Evolutionary conservation across 2,888 invertebrate genomes (phyloP).

Genomic region (Malachius bipustulatus): DNA sequence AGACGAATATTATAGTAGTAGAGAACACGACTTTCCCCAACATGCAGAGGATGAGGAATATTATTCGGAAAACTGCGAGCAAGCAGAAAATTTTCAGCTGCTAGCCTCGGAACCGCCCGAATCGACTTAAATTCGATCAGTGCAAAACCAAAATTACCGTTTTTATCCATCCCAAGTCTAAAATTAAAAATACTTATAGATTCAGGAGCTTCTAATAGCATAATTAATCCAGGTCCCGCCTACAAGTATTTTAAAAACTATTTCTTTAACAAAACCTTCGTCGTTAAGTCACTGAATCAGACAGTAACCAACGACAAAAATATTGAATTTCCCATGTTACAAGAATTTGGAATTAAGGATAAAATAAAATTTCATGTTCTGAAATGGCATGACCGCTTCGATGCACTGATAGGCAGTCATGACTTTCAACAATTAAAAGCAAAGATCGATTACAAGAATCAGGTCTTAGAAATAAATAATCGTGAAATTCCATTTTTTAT

Average conservation of each 20-base stretch:
- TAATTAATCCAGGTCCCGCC: slow-evolving; percentile 12
- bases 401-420: slow-evolving; percentile 15
- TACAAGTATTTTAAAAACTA: slow-evolving; percentile 11
- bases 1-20: too few relatives aligned
- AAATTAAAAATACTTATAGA: slow-evolving; percentile 15
- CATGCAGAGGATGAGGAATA: slow-evolving; percentile 10
- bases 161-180: slow-evolving; percentile 11
- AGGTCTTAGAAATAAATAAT: slow-evolving; percentile 10
- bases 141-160: slow-evolving; percentile 17
- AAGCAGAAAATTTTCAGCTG: slow-evolving; percentile 11
- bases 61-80: slow-evolving; percentile 2
- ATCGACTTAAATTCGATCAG: slow-evolving; percentile 13
- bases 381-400: slow-evolving; percentile 15
- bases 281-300: slow-evolving; percentile 13
- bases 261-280: slow-evolving; percentile 12
- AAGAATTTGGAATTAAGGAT: slow-evolving; percentile 11
- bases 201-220: slow-evolving; percentile 14
- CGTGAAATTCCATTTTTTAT: slow-evolving; percentile 12
- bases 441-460: slow-evolving; percentile 13
- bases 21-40: slow-evolving; percentile 6
- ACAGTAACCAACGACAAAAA: slow-evolving; percentile 12
- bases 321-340: slow-evolving; percentile 11
- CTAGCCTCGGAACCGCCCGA: slow-evolving; percentile 10
- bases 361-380: slow-evolving; percentile 9
- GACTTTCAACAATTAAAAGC: slow-evolving; percentile 14